These are phyloP conservation scores for Protobothrops flavoviridis DNA, from an alignment of 2,113 vertebrate species.

Conservation along the genomic window DNA sequence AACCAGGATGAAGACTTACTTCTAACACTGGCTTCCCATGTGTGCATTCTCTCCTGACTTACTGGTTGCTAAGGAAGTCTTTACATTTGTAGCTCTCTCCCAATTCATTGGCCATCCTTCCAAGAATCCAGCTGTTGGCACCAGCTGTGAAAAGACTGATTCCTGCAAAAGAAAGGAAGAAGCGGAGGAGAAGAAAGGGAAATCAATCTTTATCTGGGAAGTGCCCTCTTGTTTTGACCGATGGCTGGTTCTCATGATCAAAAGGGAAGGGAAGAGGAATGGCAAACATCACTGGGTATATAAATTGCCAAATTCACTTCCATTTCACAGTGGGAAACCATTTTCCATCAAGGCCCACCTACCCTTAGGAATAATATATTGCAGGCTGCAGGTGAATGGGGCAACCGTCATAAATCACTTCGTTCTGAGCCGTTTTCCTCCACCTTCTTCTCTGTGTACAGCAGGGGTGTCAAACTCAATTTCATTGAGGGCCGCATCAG, in stretches of 20 bases:
- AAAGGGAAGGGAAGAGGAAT: neutral
- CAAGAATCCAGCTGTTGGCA: slow-evolving; percentile 58
- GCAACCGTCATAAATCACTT: neutral
- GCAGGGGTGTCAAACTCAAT: too few relatives aligned
- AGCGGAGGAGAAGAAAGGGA: slow-evolving; percentile 44
- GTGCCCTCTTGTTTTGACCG: neutral
- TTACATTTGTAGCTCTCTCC: slow-evolving; percentile 36
- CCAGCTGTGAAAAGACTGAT: slow-evolving; percentile 55
- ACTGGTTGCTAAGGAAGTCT: slow-evolving; percentile 55
- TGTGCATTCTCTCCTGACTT: slow-evolving; percentile 51
- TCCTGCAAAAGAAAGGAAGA: slow-evolving; percentile 30
- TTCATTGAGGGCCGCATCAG: too few relatives aligned
- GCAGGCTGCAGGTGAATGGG: neutral
- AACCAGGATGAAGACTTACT: too few relatives aligned
- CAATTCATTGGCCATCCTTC: neutral
- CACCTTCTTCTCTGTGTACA: neutral
- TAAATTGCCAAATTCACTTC: neutral
- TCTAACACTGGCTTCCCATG: slow-evolving; percentile 64
- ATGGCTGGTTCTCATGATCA: neutral
- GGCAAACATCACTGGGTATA: neutral
- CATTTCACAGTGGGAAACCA: neutral
- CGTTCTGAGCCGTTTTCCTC: neutral
- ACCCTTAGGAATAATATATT: neutral
- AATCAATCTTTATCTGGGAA: slow-evolving; percentile 13
- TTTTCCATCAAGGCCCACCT: neutral